Percentiles rank a stretch among this genome's conserved stretches.
phyloP scores from a whole-genome alignment of 2,888 invertebrate genomes.

The Calliopum simillimum region DNA sequence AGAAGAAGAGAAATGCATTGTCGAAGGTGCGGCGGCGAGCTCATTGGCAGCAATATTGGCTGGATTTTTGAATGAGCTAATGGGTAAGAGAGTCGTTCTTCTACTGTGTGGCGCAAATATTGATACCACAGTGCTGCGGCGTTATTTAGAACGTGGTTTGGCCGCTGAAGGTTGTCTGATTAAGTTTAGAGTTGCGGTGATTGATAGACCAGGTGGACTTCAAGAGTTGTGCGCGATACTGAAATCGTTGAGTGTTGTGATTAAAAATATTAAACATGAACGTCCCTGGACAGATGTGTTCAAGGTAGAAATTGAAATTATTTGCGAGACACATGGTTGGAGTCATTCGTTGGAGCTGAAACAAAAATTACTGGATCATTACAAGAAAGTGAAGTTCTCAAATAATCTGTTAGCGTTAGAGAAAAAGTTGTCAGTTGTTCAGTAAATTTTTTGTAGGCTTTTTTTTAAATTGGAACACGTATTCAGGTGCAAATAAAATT shows the following conservation, averaged over 20 bases:
- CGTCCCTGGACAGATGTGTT: conserved; percentile 96
- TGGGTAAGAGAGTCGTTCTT: conserved; percentile 87
- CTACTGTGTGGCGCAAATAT: conserved; percentile 91
- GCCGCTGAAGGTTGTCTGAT: conserved; percentile 86
- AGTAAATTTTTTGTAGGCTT: conserved; percentile 73
- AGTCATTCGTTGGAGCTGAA: conserved; percentile 78
- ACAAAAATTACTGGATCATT: conserved; percentile 70
- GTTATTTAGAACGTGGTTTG: conserved; percentile 88
- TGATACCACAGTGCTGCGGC: conserved; percentile 89
- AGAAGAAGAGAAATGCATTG: conserved; percentile 88
- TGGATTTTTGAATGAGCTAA: conserved; percentile 82
- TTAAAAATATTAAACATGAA: conserved; percentile 97
- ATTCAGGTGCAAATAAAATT: too few species aligned
- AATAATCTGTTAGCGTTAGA: conserved; percentile 63
- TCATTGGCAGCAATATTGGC: conserved; percentile 87
- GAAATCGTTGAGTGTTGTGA: conserved; percentile 83
- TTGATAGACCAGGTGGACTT: conserved; percentile 88
- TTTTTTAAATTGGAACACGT: too few species aligned
- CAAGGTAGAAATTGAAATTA: conserved; percentile 83
- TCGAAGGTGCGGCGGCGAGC: conserved; percentile 91
- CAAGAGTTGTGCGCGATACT: conserved; percentile 85
- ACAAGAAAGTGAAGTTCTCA: conserved; percentile 71
- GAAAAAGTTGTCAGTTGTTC: conserved; percentile 14
- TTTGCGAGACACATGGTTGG: conserved; percentile 88
- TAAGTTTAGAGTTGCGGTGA: conserved; percentile 82